These are phyloP conservation scores for Archegozetes longisetosus DNA, from an alignment of 1,140 invertebrate genomes.

Conservation along the genomic window DNA sequence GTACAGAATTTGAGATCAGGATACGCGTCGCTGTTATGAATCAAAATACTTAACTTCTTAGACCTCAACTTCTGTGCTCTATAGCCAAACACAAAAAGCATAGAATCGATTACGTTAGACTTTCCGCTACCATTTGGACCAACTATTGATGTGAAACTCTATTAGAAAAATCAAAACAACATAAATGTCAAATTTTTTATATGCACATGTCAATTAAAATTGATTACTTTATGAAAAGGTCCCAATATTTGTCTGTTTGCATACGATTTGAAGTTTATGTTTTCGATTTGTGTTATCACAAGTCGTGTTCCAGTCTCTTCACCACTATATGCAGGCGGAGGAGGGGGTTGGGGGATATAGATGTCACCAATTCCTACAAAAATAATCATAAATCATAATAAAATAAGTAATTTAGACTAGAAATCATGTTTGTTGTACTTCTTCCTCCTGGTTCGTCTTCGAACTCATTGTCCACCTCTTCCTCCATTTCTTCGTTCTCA, in stretches of 20 bases:
- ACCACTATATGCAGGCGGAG: conserved; percentile 41
- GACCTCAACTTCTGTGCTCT: conserved; percentile 85
- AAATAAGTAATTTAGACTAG: not conserved
- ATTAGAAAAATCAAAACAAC: conserved; percentile 15
- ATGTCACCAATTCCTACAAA: conserved; percentile 47
- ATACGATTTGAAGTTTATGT: conserved; percentile 96
- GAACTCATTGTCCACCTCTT: not conserved
- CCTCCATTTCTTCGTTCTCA: not conserved
- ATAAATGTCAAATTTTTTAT: conserved; percentile 7
- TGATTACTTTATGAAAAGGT: conserved; percentile 36
- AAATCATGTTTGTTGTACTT: too few species aligned
- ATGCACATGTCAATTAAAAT: not conserved
- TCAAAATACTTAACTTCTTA: conserved; percentile 81
- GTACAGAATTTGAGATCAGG: conserved; percentile 59
- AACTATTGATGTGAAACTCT: conserved; percentile 91
- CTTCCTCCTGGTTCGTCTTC: not conserved
- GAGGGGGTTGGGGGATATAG: conserved; percentile 69
- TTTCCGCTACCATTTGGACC: conserved; percentile 99
- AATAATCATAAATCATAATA: not conserved
- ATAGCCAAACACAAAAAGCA: conserved; percentile 98
- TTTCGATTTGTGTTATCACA: conserved; percentile 80
- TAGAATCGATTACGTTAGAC: conserved; percentile 97
- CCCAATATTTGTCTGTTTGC: conserved; percentile 51
- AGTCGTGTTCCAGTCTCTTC: conserved; percentile 54
- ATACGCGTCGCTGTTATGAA: conserved; percentile 81